Conservation (phyloP, 1,140 invertebrate species). For the Pinna nobilis region DNA sequence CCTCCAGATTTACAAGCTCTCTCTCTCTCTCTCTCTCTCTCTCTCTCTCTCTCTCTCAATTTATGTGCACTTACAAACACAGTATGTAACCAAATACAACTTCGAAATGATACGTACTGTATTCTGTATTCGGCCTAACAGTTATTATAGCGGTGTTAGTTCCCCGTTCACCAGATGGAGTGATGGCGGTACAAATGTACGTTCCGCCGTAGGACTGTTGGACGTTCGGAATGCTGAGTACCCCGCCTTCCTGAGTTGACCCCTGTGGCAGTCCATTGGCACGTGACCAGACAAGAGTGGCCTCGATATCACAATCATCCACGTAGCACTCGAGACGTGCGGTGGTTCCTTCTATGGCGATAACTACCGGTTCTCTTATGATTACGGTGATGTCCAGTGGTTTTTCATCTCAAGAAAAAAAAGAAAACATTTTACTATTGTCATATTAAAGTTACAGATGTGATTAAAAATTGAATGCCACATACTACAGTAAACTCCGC, state of each 20-base stretch:
- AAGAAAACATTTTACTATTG: no score
- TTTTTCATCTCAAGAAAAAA: slow-evolving; percentile 20
- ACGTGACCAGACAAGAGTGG: slow-evolving; percentile 68
- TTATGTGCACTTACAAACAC: no score
- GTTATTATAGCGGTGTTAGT: slow-evolving; percentile 47
- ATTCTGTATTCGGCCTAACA: slow-evolving; percentile 38
- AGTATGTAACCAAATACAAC: no score
- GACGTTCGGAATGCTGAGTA: slow-evolving; percentile 83
- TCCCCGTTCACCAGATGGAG: slow-evolving; percentile 66
- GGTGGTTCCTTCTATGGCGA: slow-evolving; percentile 54
- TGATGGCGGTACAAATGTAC: slow-evolving; percentile 85
- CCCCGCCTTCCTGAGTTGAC: slow-evolving; percentile 78
- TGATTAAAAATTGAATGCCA: no score
- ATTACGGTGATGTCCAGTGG: slow-evolving; percentile 50
- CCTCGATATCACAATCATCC: slow-evolving; percentile 42
- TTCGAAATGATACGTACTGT: no score
- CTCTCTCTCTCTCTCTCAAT: no score
- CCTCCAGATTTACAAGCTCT: no score
- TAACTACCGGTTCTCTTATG: slow-evolving; percentile 74
- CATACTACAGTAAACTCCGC: no score
- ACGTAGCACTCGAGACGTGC: slow-evolving; percentile 68
- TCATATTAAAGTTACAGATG: no score
- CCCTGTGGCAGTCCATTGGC: slow-evolving; percentile 75
- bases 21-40: no score
- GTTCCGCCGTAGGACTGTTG: slow-evolving; percentile 83